Evolutionary conservation across 2,797 vertebrate species (phyloP), one percentile per base, ranked within the genome.

Genomic region (Hoplostethus atlanticus): DNA sequence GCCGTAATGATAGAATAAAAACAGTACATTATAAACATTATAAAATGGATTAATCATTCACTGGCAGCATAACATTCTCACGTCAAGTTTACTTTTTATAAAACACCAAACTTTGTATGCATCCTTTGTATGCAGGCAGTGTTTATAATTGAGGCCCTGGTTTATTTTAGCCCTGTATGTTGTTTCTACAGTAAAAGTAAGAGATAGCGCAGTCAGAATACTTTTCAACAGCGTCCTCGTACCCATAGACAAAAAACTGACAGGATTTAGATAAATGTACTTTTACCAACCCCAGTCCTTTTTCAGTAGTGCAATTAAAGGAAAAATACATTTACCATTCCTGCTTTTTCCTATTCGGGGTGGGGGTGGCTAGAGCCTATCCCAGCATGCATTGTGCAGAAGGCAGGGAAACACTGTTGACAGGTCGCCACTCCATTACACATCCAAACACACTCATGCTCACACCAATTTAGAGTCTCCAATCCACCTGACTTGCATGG

Each of bases 81-180:
- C 5, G 70, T 89, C 71, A 68, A 62, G 34, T 63, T 36, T 34
- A 48, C n/a, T 54, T 59, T 68, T 61, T 8, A 61, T 58, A 47
- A 38, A 46, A 60, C 47, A 28, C 9, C 30, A 50, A 58, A 66
- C 28, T 28, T 28, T 28, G 28, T 28, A 28, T 28, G 28, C 28
- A 28, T 28, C 28, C 31, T 44, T 10, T 62, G 16, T 47, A 15
- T n/a, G n/a, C 55, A 15, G 1, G 9, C 44, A 53, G 44, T 63
- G 59, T 70, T 77, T 50, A 58, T 34, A 46, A 55, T 51, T 55
- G 48, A 77, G 51, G 55, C 6, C 13, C 12, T 31, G 25, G 52
- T 46, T 61, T 21, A 31, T 21, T 48, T 28, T 30, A 25, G 6
- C 1, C 6, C 2, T 17, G 28, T 36, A 13, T 25, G 9, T 46